phyloP scores from a whole-genome alignment of 2,888 invertebrate genomes.

The Limenitis camilla region DNA sequence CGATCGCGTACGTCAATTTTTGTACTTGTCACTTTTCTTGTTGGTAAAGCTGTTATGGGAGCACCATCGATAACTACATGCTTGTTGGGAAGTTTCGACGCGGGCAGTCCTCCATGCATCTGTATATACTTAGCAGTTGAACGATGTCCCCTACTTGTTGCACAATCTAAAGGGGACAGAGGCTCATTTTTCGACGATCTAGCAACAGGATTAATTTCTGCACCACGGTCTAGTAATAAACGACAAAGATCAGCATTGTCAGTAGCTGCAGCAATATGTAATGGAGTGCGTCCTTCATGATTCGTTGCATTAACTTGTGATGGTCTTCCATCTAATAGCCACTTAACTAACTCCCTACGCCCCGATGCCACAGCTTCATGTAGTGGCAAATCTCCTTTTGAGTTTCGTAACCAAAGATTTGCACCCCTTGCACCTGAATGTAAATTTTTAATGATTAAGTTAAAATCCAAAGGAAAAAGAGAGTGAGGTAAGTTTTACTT shows the following conservation, averaged over 20 bases:
- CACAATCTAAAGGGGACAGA: conserved; percentile 93
- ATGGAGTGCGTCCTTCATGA: conserved; percentile 92
- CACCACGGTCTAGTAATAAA: conserved; percentile 87
- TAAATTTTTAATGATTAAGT: background rate
- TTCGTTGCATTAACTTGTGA: conserved; percentile 91
- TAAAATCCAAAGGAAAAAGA: background rate
- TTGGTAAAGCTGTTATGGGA: conserved; percentile 58
- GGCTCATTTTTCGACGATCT: conserved; percentile 87
- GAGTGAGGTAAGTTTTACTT: background rate
- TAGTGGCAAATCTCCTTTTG: conserved; percentile 94
- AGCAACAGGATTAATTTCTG: conserved; percentile 88
- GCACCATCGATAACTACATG: conserved; percentile 64
- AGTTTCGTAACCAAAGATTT: conserved; percentile 93
- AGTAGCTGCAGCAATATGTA: conserved; percentile 95
- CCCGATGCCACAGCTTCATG: conserved; percentile 97
- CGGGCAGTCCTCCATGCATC: conserved; percentile 90
- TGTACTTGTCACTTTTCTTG: conserved; percentile 66
- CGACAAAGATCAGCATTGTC: conserved; percentile 96
- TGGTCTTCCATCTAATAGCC: conserved; percentile 88
- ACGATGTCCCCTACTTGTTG: conserved; percentile 87
- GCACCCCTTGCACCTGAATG: conserved; percentile 76
- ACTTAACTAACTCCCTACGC: conserved; percentile 88
- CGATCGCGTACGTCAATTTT: conserved; percentile 68
- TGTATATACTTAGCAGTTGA: conserved; percentile 95
- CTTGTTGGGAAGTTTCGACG: conserved; percentile 77